Base-by-base conservation (phyloP, 2,888 invertebrate species). In the Eupithecia abbreviata region DNA sequence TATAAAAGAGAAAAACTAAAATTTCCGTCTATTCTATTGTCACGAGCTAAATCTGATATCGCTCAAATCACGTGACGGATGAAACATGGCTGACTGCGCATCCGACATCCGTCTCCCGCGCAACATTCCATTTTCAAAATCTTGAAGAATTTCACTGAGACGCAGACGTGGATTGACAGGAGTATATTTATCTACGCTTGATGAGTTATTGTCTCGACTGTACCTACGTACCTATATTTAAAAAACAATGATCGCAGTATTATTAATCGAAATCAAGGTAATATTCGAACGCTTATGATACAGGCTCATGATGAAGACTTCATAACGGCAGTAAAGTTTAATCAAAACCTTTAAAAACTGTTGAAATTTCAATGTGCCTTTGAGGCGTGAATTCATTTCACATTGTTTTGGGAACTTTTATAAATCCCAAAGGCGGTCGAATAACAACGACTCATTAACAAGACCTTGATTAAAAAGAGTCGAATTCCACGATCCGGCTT, bases 21-120 rank as follows among this genome's bases (percentile, higher is more conserved):
- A 10, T 67, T 5, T 15, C 15, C 66, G 5, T 42, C 15, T 13
- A 18, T 47, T 30, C 69, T 78, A 86, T 84, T 86, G 84, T 86
- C 86, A 83, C 80, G 4, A 85, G 87, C 86, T 89, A 89, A 91
- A 90, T 89, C 85, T 85, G 90, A 92, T 91, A 90, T 88, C 83
- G 83, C 86, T 89, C 88, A 90, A 91, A 92, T 90, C 89, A 89
- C 87, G 90, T 90, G 93, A 92, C 92, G 90, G 89, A 93, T 87
- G 88, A 89, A 89, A 88, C 89, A 87, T 86, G 81, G 81, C 81
- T 85, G 84, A 85, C 83, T 83, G 82, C 85, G 85, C 85, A 86
- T 86, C 85, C 86, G 85, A 84, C 84, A 84, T 82, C 81, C 79
- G 80, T 74, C 79, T 79, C 82, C 79, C 81, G 74, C 77, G 83